phyloP scores from a whole-genome alignment of 1,140 invertebrate genomes.

The Tetragonula clypearis region DNA sequence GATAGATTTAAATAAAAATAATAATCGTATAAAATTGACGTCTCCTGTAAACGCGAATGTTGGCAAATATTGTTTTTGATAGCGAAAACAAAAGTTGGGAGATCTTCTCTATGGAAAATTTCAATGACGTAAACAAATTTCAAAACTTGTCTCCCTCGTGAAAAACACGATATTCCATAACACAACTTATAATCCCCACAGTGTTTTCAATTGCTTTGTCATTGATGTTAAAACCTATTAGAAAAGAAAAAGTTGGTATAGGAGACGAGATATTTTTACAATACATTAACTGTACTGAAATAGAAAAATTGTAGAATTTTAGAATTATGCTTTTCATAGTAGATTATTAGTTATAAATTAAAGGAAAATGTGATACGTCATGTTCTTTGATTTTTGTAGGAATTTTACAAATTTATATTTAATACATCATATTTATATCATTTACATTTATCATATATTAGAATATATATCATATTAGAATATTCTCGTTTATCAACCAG shows the following conservation, averaged over 20 bases:
- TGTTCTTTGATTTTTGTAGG: too few relatives aligned
- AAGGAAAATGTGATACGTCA: background rate
- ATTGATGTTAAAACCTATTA: too few relatives aligned
- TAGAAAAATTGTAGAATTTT: background rate
- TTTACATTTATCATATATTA: too few relatives aligned
- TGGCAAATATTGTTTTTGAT: background rate
- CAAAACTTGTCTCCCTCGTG: background rate
- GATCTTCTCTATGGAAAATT: background rate
- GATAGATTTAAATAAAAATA: background rate
- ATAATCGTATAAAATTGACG: too few relatives aligned
- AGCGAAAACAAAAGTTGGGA: conserved; percentile 6
- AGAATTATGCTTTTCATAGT: background rate
- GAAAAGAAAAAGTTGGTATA: background rate
- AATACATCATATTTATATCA: too few relatives aligned
- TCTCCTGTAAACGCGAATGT: background rate
- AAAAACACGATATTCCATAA: background rate
- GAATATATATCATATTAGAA: too few relatives aligned
- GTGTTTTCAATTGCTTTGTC: background rate
- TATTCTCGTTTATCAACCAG: too few relatives aligned
- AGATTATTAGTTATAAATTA: background rate
- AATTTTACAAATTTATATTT: too few relatives aligned
- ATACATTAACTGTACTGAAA: background rate
- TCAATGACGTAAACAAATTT: background rate
- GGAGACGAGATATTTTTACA: background rate
- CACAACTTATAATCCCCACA: background rate